Evolutionary conservation across 2,797 vertebrate genomes (phyloP).

Genomic region (Poecilia picta): DNA sequence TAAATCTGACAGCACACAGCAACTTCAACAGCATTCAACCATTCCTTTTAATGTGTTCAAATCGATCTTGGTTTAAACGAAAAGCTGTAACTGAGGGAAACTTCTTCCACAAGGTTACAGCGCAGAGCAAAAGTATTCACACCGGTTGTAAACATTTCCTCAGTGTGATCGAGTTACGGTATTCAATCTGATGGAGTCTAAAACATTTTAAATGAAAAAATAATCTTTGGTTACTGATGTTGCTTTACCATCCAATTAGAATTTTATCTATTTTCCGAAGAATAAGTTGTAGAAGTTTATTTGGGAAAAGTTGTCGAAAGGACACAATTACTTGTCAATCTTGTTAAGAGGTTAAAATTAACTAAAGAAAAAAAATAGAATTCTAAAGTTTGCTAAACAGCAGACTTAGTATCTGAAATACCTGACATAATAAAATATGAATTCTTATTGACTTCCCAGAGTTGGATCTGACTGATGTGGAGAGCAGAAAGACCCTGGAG

Average conservation of each 20-base stretch:
- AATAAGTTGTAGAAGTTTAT: too few relatives aligned
- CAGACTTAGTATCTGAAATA: background rate
- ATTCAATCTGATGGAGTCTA: background rate
- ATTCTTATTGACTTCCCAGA: constrained; percentile 11
- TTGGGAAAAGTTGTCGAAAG: too few relatives aligned
- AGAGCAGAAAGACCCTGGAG: constrained; percentile 14
- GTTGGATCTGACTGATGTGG: constrained; percentile 8
- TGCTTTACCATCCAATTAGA: too few relatives aligned
- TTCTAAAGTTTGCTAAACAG: background rate
- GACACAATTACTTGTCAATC: too few relatives aligned
- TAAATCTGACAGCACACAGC: background rate
- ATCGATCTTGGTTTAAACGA: background rate
- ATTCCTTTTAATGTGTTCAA: constrained; percentile 4
- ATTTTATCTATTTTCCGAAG: too few relatives aligned
- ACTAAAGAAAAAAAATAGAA: background rate
- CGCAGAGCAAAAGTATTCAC: constrained; percentile 1
- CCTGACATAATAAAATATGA: background rate
- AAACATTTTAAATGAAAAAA: background rate
- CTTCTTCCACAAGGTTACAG: background rate
- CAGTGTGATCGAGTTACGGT: background rate
- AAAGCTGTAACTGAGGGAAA: background rate
- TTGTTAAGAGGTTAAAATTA: too few relatives aligned
- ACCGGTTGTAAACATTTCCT: background rate
- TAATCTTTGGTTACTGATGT: background rate
- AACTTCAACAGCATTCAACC: background rate